Percentiles rank a stretch among this genome's conserved stretches.
Evolutionary conservation across 2,797 vertebrate species (phyloP).

Genomic region (Darevskia nairensis): DNA sequence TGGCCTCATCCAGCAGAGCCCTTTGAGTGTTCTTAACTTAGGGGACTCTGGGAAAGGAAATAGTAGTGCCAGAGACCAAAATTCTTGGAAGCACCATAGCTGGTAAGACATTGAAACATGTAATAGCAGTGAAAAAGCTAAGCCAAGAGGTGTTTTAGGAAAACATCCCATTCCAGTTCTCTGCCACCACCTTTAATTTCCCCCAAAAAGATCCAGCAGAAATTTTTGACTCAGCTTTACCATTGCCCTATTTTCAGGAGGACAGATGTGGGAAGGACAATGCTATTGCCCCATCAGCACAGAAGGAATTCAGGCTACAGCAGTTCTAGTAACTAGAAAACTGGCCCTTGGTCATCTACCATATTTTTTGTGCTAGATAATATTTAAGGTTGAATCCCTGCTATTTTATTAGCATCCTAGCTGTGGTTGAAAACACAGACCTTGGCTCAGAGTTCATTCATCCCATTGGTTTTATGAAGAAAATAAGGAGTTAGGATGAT

Average conservation of each 20-base stretch:
- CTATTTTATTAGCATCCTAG: slow-evolving; percentile 23
- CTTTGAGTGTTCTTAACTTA: no score
- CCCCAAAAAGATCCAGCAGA: no score
- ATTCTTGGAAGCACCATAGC: not conserved
- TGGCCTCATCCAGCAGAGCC: no score
- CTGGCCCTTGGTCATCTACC: not conserved
- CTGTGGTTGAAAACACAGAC: slow-evolving; percentile 51
- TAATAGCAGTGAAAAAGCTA: not conserved
- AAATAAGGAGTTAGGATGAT: slow-evolving; percentile 69
- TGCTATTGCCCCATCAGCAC: not conserved
- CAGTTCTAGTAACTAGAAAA: not conserved
- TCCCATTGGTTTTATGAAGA: slow-evolving; percentile 70
- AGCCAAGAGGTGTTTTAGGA: not conserved
- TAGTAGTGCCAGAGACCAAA: no score
- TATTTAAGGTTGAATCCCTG: slow-evolving; percentile 28
- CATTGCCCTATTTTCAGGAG: no score
- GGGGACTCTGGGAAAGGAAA: no score
- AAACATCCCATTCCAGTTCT: not conserved
- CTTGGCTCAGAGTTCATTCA: slow-evolving; percentile 61
- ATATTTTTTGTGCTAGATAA: not conserved
- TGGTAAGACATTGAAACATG: not conserved
- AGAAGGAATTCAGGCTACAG: not conserved
- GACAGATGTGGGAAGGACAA: no score
- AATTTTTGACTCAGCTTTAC: no score
- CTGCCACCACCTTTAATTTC: no score